Conservation (phyloP, 1,140 invertebrate genomes). For the Hetaerina americana region DNA sequence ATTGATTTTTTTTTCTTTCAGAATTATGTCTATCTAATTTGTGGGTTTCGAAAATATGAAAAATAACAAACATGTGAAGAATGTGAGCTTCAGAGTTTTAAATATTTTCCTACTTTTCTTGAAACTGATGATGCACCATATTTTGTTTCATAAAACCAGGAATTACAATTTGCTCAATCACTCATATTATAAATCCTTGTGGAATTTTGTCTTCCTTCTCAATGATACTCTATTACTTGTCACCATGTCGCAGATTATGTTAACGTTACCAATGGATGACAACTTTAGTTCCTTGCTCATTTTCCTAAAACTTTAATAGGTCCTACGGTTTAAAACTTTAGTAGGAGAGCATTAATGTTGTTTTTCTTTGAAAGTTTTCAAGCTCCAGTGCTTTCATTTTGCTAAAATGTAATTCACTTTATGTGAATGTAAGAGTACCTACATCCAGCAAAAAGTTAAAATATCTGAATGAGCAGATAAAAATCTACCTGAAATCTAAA, state of each 20-base stretch:
- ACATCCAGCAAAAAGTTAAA: neutral
- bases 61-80: neutral
- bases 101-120: neutral
- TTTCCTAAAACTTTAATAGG: neutral
- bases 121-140: neutral
- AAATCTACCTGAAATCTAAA: neutral
- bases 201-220: neutral
- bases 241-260: neutral
- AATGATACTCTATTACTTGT: neutral
- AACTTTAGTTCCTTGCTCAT: neutral
- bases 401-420: neutral
- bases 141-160: neutral
- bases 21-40: neutral
- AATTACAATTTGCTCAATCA: neutral
- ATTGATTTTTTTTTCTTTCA: neutral
- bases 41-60: neutral
- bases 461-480: neutral
- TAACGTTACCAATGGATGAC: neutral
- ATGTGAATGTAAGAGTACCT: neutral
- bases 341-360: neutral
- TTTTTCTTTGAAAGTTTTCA: neutral
- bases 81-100: neutral
- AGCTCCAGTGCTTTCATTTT: neutral
- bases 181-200: neutral
- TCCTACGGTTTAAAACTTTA: neutral